These are phyloP conservation scores for Albula goreensis DNA, from an alignment of 2,113 vertebrate species.

Conservation along the genomic window DNA sequence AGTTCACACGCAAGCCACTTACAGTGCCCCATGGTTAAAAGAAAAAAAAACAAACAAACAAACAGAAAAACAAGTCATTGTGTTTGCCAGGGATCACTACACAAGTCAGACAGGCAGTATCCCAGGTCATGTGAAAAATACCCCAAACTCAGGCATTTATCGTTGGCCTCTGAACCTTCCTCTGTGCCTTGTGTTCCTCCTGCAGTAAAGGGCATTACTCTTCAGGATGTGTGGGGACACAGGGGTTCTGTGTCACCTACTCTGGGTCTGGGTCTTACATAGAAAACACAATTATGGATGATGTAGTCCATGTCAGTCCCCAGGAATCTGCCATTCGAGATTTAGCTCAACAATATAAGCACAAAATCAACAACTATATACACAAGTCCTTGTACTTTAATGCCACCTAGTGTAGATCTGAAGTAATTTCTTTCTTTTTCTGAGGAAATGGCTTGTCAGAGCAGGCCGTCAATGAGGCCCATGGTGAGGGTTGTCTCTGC, in stretches of 20 bases:
- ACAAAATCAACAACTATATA: background rate
- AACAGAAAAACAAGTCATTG: conserved; percentile 35
- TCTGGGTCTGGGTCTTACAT: background rate
- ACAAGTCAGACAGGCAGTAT: conserved; percentile 17
- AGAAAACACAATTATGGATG: background rate
- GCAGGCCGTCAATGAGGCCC: background rate
- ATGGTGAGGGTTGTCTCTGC: background rate
- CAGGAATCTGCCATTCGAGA: background rate
- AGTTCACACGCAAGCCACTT: conserved; percentile 57
- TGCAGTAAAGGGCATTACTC: background rate
- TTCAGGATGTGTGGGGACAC: background rate
- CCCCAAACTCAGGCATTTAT: background rate
- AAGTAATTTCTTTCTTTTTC: background rate
- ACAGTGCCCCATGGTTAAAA: conserved; percentile 44
- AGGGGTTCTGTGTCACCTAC: background rate
- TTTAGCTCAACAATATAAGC: background rate
- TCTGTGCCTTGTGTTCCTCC: conserved; percentile 25
- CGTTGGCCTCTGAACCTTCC: background rate
- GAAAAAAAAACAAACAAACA: conserved; percentile 13
- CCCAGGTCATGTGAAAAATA: background rate
- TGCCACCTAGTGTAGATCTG: background rate
- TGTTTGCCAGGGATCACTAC: conserved; percentile 34
- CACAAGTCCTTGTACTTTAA: background rate
- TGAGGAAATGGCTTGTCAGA: background rate
- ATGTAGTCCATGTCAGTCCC: background rate